phyloP scores from a whole-genome alignment of 2,888 invertebrate genomes.

The Apamea epomidion region DNA sequence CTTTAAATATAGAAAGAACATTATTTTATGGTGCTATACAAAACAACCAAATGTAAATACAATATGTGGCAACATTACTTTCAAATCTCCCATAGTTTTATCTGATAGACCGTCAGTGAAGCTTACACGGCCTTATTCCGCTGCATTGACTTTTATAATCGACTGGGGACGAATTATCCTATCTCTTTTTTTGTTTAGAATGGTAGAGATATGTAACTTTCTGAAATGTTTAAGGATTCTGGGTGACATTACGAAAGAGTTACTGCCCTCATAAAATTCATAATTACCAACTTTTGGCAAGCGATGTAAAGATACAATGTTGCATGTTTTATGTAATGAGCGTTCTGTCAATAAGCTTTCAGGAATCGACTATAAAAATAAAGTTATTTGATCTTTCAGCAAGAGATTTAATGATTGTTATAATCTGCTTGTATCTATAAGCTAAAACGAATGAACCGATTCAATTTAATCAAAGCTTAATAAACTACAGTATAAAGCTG shows the following conservation, averaged over 20 bases:
- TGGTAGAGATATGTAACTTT: slow-evolving; percentile 60
- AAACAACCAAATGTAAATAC: slow-evolving; percentile 15
- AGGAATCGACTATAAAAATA: slow-evolving; percentile 2
- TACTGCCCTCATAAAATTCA: slow-evolving; percentile 44
- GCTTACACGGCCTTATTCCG: slow-evolving; percentile 63
- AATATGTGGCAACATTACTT: slow-evolving; percentile 30
- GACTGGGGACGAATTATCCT: slow-evolving; percentile 63
- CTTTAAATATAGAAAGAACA: background rate
- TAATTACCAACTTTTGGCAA: slow-evolving; percentile 46
- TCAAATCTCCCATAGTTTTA: slow-evolving; percentile 11
- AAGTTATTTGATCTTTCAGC: slow-evolving; percentile 3
- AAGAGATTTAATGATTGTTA: background rate
- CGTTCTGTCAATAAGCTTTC: slow-evolving; percentile 12
- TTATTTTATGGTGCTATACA: background rate
- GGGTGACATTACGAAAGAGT: slow-evolving; percentile 52
- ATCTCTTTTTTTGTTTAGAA: slow-evolving; percentile 59
- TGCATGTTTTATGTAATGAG: slow-evolving; percentile 8
- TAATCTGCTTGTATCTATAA: background rate
- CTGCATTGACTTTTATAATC: slow-evolving; percentile 69
- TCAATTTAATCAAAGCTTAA: slow-evolving; percentile 12
- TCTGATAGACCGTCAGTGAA: slow-evolving; percentile 57
- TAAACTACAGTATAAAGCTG: slow-evolving; percentile 4
- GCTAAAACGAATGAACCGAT: slow-evolving; percentile 22
- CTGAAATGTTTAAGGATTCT: slow-evolving; percentile 49
- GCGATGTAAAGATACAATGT: slow-evolving; percentile 12